phyloP scores from a whole-genome alignment of 1,140 invertebrate species.

The Pemphigus obesinymphae region DNA sequence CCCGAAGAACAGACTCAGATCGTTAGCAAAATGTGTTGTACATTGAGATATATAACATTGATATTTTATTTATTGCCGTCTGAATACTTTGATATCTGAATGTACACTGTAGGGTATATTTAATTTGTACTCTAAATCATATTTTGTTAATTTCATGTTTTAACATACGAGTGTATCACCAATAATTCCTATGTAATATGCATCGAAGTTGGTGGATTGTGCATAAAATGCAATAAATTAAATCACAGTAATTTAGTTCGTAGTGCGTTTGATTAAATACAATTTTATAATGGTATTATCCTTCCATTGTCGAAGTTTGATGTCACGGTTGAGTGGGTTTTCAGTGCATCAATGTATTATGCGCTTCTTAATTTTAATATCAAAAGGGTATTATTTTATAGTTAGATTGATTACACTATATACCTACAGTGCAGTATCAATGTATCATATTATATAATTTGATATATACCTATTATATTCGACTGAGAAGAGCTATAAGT shows the following conservation, averaged over 20 bases:
- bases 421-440: not conserved
- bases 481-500: not conserved
- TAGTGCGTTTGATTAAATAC: not conserved
- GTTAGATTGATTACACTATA: not conserved
- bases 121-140: no score
- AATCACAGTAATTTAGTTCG: not conserved
- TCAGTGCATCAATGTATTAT: not conserved
- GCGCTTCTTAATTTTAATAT: not conserved
- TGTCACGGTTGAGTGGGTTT: not conserved
- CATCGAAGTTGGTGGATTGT: no score
- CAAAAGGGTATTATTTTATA: not conserved
- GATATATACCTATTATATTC: not conserved
- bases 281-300: conserved; percentile 13
- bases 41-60: no score
- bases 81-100: no score
- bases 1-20: no score
- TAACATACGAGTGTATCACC: no score
- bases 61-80: no score
- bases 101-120: no score
- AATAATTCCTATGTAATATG: no score
- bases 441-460: not conserved
- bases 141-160: no score
- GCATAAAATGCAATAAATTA: not conserved
- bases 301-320: not conserved
- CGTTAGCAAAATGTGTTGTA: no score